Conservation (phyloP, 1,140 invertebrate genomes). For the Anastrepha ludens region DNA sequence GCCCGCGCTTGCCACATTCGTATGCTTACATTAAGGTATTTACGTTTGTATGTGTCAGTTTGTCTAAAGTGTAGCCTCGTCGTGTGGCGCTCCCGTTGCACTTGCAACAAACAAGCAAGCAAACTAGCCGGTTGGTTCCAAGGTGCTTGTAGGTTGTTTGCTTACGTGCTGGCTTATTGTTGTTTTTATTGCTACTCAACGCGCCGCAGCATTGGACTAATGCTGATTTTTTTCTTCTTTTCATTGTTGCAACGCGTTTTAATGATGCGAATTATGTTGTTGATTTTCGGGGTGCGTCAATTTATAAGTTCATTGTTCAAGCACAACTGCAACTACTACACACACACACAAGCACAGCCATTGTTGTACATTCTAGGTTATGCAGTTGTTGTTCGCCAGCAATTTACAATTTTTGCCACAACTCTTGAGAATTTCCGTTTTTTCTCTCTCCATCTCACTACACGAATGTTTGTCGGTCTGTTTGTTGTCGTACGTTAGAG, state of each 20-base stretch:
- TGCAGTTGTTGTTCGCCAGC: not conserved
- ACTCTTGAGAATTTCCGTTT: not conserved
- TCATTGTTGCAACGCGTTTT: conserved; percentile 39
- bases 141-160: conserved; percentile 11
- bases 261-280: conserved; percentile 53
- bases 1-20: not conserved
- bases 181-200: conserved; percentile 12
- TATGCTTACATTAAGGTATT: not conserved
- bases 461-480: not conserved
- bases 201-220: not conserved
- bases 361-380: conserved; percentile 19
- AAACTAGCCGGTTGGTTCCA: conserved; percentile 29
- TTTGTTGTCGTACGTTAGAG: not conserved
- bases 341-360: not conserved
- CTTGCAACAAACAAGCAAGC: conserved; percentile 40
- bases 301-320: conserved; percentile 53
- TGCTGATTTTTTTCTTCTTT: not conserved
- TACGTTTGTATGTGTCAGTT: not conserved
- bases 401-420: conserved; percentile 23
- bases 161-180: not conserved
- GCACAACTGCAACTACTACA: not conserved
- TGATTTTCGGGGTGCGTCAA: conserved; percentile 50
- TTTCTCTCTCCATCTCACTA: not conserved
- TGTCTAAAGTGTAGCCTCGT: not conserved
- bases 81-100: conserved; percentile 49